Evolutionary conservation across 2,113 vertebrate species (phyloP), one percentile per base, ranked within the genome.

Genomic region (Ageneiosus marmoratus): DNA sequence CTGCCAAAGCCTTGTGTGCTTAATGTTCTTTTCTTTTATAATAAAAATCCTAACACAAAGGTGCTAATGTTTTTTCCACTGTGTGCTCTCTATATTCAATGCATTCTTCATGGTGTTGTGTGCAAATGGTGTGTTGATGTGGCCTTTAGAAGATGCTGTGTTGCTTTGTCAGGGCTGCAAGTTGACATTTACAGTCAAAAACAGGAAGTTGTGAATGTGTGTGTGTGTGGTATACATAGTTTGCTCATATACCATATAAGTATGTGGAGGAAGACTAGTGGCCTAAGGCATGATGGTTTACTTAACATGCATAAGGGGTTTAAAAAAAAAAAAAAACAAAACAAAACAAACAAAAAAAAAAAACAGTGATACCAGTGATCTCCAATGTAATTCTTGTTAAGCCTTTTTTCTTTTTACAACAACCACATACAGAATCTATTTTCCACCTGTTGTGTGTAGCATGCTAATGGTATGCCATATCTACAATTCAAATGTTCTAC

Each of bases 1-100:
- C 60, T 53, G 44, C 65, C 81, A 84, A 51, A n/a, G 46, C 72
- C 34, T 48, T 41, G 79, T 16, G 55, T 27, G 53, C 76, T 44
- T 76, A 69, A 81, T 87, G 82, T 87, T 86, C 82, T 84, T 72
- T 83, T 77, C 15, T 15, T 24, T 32, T 77, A 22, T 81, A 77
- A 84, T 82, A 73, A 77, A 80, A 67, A 62, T 56, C 48, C 56
- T 60, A 53, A 32, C 20, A 29, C 16, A n/a, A 53, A 72, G 60
- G 34, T 29, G 29, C 34, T 70, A 37, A 29, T 70, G n/a, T 77
- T 41, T 69, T 69, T 77, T 32, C 58, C 44, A 13, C 13, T 41
- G 15, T 69, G n/a, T 67, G 32, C 58, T 46, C 37, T 22, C 16
- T 13, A 41, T 50, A 67, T 29, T 34, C 5, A 37, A 56, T 56